phyloP scores from a whole-genome alignment of 53 echinoderm and acorn worm species.

The Apostichopus leukothele region DNA sequence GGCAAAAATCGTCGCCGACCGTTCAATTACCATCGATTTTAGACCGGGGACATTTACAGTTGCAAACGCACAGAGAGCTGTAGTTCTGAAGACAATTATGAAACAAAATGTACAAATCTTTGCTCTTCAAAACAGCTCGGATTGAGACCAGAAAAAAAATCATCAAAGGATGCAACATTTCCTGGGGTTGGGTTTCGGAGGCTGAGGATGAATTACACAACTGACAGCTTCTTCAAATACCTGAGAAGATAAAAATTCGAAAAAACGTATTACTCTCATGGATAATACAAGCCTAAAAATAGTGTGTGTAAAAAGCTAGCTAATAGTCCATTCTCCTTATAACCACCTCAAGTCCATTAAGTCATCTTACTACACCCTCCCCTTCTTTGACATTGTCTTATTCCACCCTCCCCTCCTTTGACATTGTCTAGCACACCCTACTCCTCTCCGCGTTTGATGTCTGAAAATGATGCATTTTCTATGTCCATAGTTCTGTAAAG shows the following conservation, averaged over 20 bases:
- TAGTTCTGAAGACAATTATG: slow-evolving; percentile 1
- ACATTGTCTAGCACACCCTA: too few species aligned
- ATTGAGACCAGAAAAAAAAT: neutral
- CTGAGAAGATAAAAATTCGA: slow-evolving; percentile 40
- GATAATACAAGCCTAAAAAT: too few species aligned
- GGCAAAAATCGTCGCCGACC: neutral
- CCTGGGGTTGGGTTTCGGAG: slow-evolving; percentile 28
- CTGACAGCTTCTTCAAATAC: slow-evolving; percentile 87
- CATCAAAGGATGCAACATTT: slow-evolving; percentile 45
- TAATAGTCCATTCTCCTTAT: too few species aligned
- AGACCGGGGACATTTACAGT: slow-evolving; percentile 3
- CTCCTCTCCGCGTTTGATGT: too few species aligned
- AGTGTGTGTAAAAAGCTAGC: too few species aligned
- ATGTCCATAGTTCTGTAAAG: too few species aligned
- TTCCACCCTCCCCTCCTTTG: too few species aligned
- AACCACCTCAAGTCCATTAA: too few species aligned
- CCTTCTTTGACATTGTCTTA: too few species aligned
- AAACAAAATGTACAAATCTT: slow-evolving; percentile 39
- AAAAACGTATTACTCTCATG: too few species aligned
- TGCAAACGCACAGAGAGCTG: slow-evolving; percentile 9
- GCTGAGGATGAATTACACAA: slow-evolving; percentile 65
- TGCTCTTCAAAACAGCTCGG: slow-evolving; percentile 27
- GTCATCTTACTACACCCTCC: too few species aligned
- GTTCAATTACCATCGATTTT: neutral
- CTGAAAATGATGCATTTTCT: too few species aligned